Base-by-base conservation (phyloP, 2,113 vertebrate species). In the Geothlypis trichas region DNA sequence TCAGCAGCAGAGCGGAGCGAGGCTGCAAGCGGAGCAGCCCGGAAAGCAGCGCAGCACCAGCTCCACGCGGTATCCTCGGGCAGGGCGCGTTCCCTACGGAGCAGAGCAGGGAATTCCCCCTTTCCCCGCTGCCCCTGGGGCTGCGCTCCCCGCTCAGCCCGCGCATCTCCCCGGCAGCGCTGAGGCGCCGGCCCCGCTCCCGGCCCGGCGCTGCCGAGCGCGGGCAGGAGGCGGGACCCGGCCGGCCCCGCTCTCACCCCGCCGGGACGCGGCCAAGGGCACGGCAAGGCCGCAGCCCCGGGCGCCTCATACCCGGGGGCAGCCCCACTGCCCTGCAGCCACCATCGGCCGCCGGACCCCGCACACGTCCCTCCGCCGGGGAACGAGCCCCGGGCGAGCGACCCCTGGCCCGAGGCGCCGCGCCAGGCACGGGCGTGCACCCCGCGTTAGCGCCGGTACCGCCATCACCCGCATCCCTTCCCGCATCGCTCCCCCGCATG, bases 111-210 rank as follows among this genome's bases (percentile, higher is more conserved):
- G 5, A 33, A 20, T 44, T 6, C 30, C 51, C 7, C 8, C 61
- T 20, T 20, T 1, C 2, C 78, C 54, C 0, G 2, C 10, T 3
- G 37, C 0, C 4, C 4, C 17, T 7, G 0, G 1, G 51, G 44
- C 3, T 1, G 52, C 35, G 2, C 31, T 44, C 10, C 67, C 12
- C 35, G 47, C 55, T 61, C 8, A 11, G 1, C n/a, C 57, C 4
- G 10, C 18, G 9, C 46, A 31, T 27, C 57, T 15, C 33, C n/a
- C 7, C 6, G 55, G 19, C 2, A 4, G 15, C 33, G 47, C 37
- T 0, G 62, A 12, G n/a, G 10, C 35, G 16, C 13, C 55, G 2
- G 39, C 21, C 13, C 11, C 24, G 46, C 46, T 46, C 44, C 16
- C 17, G 0, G 74, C n/a, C 47, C 30, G 57, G 51, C 26, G 76